Evolutionary conservation across 2,797 vertebrate species (phyloP).

Genomic region (Hylomyscus alleni): DNA sequence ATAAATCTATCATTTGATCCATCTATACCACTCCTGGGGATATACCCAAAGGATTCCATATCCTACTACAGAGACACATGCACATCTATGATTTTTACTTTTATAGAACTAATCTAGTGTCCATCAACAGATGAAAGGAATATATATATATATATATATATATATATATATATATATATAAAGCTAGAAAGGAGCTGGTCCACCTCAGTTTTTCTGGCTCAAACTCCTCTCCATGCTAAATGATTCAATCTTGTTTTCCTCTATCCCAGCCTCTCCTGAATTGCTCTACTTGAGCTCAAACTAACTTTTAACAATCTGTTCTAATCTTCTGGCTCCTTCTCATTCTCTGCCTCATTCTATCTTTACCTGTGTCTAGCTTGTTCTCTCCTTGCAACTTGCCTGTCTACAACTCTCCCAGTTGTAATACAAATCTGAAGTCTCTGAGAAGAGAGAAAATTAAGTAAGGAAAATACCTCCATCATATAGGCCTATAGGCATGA

Average conservation of each 20-base stretch:
- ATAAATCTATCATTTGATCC: neutral
- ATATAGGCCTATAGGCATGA: neutral
- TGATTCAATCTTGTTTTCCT: neutral
- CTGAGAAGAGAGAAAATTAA: neutral
- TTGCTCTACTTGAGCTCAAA: neutral
- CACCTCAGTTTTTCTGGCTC: neutral
- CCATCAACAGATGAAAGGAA: neutral
- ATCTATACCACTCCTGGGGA: neutral
- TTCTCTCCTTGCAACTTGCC: neutral
- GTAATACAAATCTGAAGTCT: neutral
- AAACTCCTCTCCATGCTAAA: neutral
- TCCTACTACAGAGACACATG: neutral
- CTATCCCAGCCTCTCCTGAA: neutral
- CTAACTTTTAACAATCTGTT: neutral
- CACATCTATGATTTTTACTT: neutral
- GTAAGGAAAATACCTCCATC: neutral
- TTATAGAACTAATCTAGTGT: neutral
- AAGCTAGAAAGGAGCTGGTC: neutral
- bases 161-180: neutral
- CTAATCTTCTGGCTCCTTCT: neutral
- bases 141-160: too few relatives aligned
- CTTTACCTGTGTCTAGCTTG: neutral
- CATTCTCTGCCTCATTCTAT: neutral
- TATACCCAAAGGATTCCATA: neutral
- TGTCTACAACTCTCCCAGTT: neutral